These are phyloP conservation scores for Anomalospiza imberbis DNA, from an alignment of 2,797 vertebrate genomes.

Conservation along the genomic window DNA sequence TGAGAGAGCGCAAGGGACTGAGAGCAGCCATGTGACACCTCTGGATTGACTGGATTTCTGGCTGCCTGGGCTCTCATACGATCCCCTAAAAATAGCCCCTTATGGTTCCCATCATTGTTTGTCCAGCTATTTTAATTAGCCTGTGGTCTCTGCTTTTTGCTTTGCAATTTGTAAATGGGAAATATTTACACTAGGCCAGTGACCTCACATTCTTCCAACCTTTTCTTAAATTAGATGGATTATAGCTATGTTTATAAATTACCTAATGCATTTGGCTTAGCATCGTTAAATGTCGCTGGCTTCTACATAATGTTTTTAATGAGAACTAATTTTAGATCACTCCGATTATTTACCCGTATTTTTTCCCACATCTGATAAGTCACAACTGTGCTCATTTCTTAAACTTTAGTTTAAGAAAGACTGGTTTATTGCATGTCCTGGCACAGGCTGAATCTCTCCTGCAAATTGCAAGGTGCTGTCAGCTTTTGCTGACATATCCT, in stretches of 20 bases:
- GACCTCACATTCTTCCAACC: background rate
- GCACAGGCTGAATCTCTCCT: background rate
- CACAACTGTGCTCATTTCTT: background rate
- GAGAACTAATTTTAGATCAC: background rate
- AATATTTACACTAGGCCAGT: background rate
- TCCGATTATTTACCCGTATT: background rate
- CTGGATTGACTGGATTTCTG: background rate
- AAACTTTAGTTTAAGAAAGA: background rate
- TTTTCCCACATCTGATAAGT: background rate
- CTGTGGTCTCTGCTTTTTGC: background rate
- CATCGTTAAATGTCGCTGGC: background rate
- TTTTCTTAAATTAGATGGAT: background rate
- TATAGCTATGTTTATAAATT: conserved; percentile 17
- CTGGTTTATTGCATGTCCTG: background rate
- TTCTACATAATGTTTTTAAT: background rate
- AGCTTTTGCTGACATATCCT: background rate
- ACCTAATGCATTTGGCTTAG: background rate
- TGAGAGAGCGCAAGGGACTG: background rate
- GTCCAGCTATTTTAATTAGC: conserved; percentile 54
- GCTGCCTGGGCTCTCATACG: conserved; percentile 25
- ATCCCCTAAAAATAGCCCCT: conserved; percentile 57
- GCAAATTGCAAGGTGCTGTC: background rate
- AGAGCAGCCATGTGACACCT: conserved; percentile 29
- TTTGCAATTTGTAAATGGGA: conserved; percentile 36
- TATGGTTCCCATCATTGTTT: conserved; percentile 15